phyloP scores from a whole-genome alignment of 2,888 invertebrate genomes.

The Chaetogeoica ovagalla region DNA sequence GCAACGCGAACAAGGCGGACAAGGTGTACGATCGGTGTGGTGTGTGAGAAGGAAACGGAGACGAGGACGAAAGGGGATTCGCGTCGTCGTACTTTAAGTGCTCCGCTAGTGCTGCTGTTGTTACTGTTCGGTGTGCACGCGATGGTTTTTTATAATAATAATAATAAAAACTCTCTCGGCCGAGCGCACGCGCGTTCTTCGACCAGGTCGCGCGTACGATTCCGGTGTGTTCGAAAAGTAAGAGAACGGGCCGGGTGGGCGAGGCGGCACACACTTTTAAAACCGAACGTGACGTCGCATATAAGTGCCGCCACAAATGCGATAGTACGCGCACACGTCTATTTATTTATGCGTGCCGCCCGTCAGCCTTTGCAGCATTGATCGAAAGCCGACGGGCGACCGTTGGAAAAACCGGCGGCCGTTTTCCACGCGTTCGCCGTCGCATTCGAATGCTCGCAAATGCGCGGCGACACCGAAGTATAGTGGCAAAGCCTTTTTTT shows the following conservation, averaged over 20 bases:
- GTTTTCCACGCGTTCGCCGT: background rate
- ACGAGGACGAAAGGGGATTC: background rate
- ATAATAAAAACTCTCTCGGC: slow-evolving; percentile 21
- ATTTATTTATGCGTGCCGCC: too few species aligned
- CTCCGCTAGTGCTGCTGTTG: background rate
- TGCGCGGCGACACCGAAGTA: too few species aligned
- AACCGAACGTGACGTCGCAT: slow-evolving; percentile 43
- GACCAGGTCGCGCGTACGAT: slow-evolving; percentile 10
- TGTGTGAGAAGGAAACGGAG: background rate
- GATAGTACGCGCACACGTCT: background rate
- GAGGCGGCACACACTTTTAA: slow-evolving; percentile 19
- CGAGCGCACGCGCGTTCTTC: background rate
- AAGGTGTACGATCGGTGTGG: too few species aligned
- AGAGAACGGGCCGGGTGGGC: too few species aligned
- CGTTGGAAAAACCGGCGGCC: background rate
- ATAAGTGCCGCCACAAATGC: slow-evolving; percentile 22
- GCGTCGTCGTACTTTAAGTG: slow-evolving; percentile 31
- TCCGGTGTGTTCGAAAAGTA: slow-evolving; percentile 40
- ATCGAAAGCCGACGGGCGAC: slow-evolving; percentile 12
- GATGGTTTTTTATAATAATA: slow-evolving; percentile 41
- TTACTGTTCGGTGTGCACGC: background rate
- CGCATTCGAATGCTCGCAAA: background rate
- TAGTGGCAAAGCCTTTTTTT: too few species aligned
- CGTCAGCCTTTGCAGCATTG: background rate
- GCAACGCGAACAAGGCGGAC: background rate